These are phyloP conservation scores for Aethes cnicana DNA, from an alignment of 2,888 invertebrate genomes.

Conservation along the genomic window DNA sequence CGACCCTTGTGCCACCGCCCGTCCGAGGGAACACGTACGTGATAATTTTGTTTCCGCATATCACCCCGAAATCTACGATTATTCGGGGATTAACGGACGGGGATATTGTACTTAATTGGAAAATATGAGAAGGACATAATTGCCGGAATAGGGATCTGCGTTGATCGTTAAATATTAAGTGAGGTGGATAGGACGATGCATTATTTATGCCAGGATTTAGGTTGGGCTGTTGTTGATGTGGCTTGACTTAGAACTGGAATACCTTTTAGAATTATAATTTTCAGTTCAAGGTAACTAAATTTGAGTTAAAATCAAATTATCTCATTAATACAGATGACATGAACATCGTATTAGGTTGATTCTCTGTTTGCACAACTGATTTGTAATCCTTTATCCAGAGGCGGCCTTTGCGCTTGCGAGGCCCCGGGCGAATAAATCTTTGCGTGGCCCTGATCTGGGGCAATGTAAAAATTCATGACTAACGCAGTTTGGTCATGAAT, in stretches of 20 bases:
- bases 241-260: not conserved
- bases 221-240: not conserved
- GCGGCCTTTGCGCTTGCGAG: no score
- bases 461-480: no score
- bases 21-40: slow-evolving; percentile 37
- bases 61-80: slow-evolving; percentile 63
- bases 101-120: slow-evolving; percentile 66
- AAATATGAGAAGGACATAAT: slow-evolving; percentile 74
- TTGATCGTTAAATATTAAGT: slow-evolving; percentile 43
- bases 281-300: no score
- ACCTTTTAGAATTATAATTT: no score
- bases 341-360: no score
- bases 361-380: no score
- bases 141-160: slow-evolving; percentile 51
- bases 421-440: no score
- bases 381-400: no score
- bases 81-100: slow-evolving; percentile 65
- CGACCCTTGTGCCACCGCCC: slow-evolving; percentile 32
- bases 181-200: slow-evolving; percentile 37
- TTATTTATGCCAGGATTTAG: slow-evolving; percentile 27
- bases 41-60: slow-evolving; percentile 59
- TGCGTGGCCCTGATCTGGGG: no score
- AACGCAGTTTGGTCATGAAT: no score
- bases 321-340: no score
- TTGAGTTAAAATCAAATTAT: no score